Conservation (phyloP, 2,888 invertebrate species). For the Linnaemya vulpina region DNA sequence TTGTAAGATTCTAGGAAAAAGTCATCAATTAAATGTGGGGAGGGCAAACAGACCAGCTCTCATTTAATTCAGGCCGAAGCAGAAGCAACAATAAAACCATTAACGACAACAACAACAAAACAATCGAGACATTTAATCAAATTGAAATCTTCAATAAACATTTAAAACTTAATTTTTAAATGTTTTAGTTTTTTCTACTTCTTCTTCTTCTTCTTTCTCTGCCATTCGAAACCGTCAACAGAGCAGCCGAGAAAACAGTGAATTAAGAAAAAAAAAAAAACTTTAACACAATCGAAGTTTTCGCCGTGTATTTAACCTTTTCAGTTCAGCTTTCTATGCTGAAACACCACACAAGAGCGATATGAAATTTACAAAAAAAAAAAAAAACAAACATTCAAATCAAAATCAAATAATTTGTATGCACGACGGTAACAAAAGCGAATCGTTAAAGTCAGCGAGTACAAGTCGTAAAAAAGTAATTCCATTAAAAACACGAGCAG, state of each 20-base stretch:
- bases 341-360: conserved; percentile 11
- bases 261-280: conserved; percentile 41
- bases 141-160: conserved; percentile 59
- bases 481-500: conserved; percentile 74
- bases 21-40: conserved; percentile 39
- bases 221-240: neutral
- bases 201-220: conserved; percentile 1
- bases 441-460: conserved; percentile 77
- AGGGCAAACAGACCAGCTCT: conserved; percentile 1
- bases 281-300: conserved; percentile 17
- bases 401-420: conserved; percentile 80
- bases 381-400: too few species aligned
- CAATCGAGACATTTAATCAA: conserved; percentile 48
- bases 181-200: too few species aligned
- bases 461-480: conserved; percentile 78
- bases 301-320: neutral
- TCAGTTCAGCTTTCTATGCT: conserved; percentile 21
- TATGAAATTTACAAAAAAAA: conserved; percentile 17
- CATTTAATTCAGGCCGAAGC: conserved; percentile 55
- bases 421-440: conserved; percentile 76
- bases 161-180: conserved; percentile 63
- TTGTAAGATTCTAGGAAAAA: conserved; percentile 66
- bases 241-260: conserved; percentile 13
- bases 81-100: conserved; percentile 29
- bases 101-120: conserved; percentile 38